Evolutionary conservation across 2,888 invertebrate genomes (phyloP).

Genomic region (Junonia oenone): DNA sequence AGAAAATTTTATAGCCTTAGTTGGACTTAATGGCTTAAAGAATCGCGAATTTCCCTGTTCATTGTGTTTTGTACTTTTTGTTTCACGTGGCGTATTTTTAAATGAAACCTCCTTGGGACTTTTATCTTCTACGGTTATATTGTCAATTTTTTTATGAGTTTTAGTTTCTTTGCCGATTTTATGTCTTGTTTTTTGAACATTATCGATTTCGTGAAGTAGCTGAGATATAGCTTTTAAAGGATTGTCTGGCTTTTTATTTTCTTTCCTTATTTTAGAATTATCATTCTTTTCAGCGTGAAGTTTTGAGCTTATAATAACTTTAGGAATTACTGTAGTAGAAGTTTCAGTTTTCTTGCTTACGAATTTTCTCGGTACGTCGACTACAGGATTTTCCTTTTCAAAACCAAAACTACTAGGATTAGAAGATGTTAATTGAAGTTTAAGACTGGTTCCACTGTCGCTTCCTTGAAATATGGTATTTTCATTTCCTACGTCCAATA

Average conservation of each 20-base stretch:
- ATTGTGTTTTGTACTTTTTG: constrained; percentile 38
- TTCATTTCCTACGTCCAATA: constrained; percentile 27
- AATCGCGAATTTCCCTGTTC: constrained; percentile 31
- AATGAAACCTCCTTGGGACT: constrained; percentile 33
- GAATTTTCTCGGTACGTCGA: constrained; percentile 24
- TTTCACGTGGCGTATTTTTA: constrained; percentile 42
- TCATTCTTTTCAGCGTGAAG: constrained; percentile 37
- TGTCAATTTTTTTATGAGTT: constrained; percentile 40
- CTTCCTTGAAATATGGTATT: constrained; percentile 42
- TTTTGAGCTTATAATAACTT: constrained; percentile 58
- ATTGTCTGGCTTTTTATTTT: constrained; percentile 45
- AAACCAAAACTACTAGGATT: constrained; percentile 49
- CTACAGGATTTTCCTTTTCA: constrained; percentile 36
- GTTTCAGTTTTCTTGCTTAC: constrained; percentile 27
- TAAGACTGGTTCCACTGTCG: constrained; percentile 59
- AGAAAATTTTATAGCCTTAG: constrained; percentile 22
- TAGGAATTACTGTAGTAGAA: constrained; percentile 42
- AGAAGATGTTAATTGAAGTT: constrained; percentile 48
- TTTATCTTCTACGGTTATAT: constrained; percentile 35
- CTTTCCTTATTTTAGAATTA: constrained; percentile 40
- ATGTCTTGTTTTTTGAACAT: constrained; percentile 51
- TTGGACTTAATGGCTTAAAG: not conserved
- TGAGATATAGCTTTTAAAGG: constrained; percentile 66
- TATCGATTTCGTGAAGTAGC: constrained; percentile 59
- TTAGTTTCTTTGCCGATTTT: constrained; percentile 40